A percentile compares a stretch with the other conserved stretches of the same genome.
Conservation (phyloP, 2,888 invertebrate genomes). For the Polydrusus tereticollis region DNA sequence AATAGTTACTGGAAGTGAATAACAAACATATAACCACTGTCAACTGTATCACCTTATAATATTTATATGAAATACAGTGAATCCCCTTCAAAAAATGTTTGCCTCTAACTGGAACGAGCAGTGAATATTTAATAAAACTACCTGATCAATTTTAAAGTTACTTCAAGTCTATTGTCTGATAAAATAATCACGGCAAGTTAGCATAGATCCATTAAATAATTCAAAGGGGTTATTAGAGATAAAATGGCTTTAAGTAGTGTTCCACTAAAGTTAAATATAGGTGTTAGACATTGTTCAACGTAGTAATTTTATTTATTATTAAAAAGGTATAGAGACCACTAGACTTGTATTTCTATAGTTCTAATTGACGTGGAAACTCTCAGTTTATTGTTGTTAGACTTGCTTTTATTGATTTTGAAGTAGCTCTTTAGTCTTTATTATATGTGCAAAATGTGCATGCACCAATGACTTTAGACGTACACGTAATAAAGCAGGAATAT, state of each 20-base stretch:
- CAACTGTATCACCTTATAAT: too few species aligned
- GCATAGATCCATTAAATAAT: background rate
- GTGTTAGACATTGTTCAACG: background rate
- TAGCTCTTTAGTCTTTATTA: too few species aligned
- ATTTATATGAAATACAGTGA: too few species aligned
- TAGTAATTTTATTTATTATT: slow-evolving; percentile 11
- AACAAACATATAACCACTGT: too few species aligned
- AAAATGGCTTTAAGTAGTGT: slow-evolving; percentile 1
- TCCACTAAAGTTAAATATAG: background rate
- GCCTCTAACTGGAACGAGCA: background rate
- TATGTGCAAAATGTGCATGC: too few species aligned
- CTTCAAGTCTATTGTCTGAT: background rate
- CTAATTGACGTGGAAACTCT: too few species aligned
- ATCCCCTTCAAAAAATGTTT: too few species aligned
- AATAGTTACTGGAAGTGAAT: too few species aligned
- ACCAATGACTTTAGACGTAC: too few species aligned
- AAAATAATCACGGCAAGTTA: background rate
- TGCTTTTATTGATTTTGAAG: too few species aligned
- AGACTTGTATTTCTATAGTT: background rate
- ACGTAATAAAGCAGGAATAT: too few species aligned
- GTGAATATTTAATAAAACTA: background rate
- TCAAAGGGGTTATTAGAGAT: background rate
- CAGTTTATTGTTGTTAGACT: too few species aligned
- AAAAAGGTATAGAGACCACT: slow-evolving; percentile 1
- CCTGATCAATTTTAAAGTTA: background rate